Conservation (phyloP, 1,140 invertebrate species). For the Aphelenchoides fujianensis region DNA sequence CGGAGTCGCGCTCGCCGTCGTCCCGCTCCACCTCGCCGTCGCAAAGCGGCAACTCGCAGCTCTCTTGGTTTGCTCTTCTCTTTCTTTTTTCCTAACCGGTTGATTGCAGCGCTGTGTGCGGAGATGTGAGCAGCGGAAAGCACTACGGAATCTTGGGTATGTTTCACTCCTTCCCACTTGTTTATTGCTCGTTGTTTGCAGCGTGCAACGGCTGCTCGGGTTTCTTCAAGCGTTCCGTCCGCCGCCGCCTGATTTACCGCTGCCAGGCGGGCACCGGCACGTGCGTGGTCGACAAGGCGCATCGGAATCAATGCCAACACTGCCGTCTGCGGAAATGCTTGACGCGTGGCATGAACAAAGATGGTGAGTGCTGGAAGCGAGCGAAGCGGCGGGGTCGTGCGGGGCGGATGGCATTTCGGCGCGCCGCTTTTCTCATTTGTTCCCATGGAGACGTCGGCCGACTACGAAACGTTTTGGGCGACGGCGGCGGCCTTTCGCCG, state of each 20-base stretch:
- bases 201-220: slow-evolving; percentile 98
- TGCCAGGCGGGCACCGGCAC: slow-evolving; percentile 69
- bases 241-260: slow-evolving; percentile 91
- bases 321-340: slow-evolving; percentile 96
- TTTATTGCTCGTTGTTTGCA: slow-evolving; percentile 64
- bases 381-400: no score
- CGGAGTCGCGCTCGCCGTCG: not conserved
- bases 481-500: no score
- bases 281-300: slow-evolving; percentile 95
- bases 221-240: slow-evolving; percentile 94
- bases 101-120: slow-evolving; percentile 51
- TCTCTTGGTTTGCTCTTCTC: slow-evolving; percentile 2
- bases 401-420: no score
- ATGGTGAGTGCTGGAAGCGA: slow-evolving; percentile 77
- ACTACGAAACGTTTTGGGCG: no score
- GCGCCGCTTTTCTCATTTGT: slow-evolving; percentile 2
- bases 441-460: no score
- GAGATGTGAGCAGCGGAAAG: slow-evolving; percentile 57
- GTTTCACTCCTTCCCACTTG: slow-evolving; percentile 19
- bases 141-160: slow-evolving; percentile 52
- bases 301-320: slow-evolving; percentile 76
- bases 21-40: not conserved
- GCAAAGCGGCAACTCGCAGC: not conserved
- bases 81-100: not conserved
- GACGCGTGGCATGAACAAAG: slow-evolving; percentile 99